phyloP scores from a whole-genome alignment of 37 sponge, comb jelly and placozoan species.

The Mnemiopsis leidyi region DNA sequence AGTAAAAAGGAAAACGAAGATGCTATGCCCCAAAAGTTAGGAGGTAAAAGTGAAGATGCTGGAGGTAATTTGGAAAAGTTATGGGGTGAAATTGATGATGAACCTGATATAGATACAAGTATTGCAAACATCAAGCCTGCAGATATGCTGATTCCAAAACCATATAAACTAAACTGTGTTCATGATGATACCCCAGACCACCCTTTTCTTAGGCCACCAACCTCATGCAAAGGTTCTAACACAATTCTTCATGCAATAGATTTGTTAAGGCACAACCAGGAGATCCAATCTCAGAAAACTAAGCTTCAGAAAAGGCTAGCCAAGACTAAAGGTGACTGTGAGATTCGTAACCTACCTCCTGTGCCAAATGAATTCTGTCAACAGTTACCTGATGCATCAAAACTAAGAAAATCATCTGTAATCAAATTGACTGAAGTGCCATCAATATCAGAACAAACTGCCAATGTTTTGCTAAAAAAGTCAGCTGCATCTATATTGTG shows the following conservation, averaged over 20 bases:
- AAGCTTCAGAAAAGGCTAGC: not conserved
- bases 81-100: conserved; percentile 21
- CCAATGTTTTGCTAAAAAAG: not conserved
- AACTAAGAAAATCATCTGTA: not conserved
- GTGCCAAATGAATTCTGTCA: not conserved
- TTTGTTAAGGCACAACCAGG: not conserved
- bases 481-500: conserved; percentile 16
- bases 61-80: too few relatives aligned
- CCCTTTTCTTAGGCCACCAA: not conserved
- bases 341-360: not conserved
- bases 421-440: not conserved
- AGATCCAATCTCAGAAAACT: not conserved
- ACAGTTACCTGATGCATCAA: not conserved
- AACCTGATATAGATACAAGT: not conserved
- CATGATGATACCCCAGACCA: conserved; percentile 29
- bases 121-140: not conserved
- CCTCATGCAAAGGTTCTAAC: not conserved
- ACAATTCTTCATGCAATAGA: conserved; percentile 1
- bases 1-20: too few relatives aligned
- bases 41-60: too few relatives aligned
- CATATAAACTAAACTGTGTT: not conserved
- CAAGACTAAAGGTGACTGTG: not conserved
- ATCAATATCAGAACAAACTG: not conserved
- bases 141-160: not conserved
- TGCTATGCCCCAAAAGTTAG: too few relatives aligned